These are phyloP conservation scores for Tenthredo distinguenda DNA, from an alignment of 2,888 invertebrate species.

Conservation along the genomic window DNA sequence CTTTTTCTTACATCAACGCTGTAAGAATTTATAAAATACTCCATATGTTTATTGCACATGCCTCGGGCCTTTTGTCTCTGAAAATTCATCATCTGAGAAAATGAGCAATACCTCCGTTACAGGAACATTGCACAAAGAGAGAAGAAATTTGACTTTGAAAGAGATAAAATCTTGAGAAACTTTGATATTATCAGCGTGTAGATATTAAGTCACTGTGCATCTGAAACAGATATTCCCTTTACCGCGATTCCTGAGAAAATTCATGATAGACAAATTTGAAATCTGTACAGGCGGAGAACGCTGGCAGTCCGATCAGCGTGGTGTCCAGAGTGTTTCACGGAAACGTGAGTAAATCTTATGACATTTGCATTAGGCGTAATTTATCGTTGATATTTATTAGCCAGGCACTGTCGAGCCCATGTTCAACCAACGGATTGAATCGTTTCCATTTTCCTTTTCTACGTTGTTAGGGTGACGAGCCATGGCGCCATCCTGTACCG, in stretches of 20 bases:
- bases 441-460: constrained; percentile 66
- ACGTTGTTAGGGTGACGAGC: constrained; percentile 72
- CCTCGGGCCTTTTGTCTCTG: neutral
- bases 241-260: neutral
- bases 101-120: neutral
- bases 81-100: neutral
- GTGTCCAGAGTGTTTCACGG: constrained; percentile 74
- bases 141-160: too few relatives aligned
- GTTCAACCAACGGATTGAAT: constrained; percentile 35
- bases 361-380: neutral
- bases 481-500: constrained; percentile 73
- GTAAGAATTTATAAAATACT: too few relatives aligned
- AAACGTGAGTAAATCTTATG: constrained; percentile 69
- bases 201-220: too few relatives aligned
- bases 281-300: constrained; percentile 69
- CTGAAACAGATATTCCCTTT: neutral
- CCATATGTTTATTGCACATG: neutral
- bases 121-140: too few relatives aligned
- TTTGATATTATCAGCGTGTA: too few relatives aligned
- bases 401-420: neutral
- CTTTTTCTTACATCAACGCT: too few relatives aligned
- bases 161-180: too few relatives aligned
- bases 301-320: constrained; percentile 76
- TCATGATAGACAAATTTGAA: neutral
- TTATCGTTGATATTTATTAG: neutral